Base-by-base conservation (phyloP, 2,888 invertebrate species). In the Drosophila borealis region DNA sequence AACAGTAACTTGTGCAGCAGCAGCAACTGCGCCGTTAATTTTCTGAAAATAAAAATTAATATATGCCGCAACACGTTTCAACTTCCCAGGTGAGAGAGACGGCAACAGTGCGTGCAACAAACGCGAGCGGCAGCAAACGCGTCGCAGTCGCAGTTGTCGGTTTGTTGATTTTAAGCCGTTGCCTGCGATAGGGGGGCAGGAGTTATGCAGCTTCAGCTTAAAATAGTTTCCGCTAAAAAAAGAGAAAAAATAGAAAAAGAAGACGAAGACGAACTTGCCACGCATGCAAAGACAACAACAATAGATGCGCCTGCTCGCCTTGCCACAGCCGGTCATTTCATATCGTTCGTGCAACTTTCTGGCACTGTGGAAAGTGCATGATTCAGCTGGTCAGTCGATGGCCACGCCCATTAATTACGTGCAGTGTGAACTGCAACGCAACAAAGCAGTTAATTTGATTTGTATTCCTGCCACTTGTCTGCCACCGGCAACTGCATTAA, bases 61-160 rank as follows among this genome's bases (percentile, higher is more conserved):
- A 85, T 89, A 89, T 90, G 89, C 89, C 64, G 81, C 74, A 80
- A 68, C 89, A 89, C 90, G 89, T 75, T 71, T 74, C 79, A 80
- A 68, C 80, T 81, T 77, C 75, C 73, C 74, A 59, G 42, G 55
- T 21, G 64, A 50, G 17, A n/a, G 29, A 56, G 33, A 55, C 6
- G 37, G 33, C 46, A 54, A 36, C 6, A 19, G 44, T 4, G 36
- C 4, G 13, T 10, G 21, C 1, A 25, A 14, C 6, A 33, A 45
- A 11, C n/a, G n/a, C n/a, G 19, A 14, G 33, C 10, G 46, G 10
- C 10, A 19, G 33, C 4, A 11, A 13, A n/a, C 10, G 39, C 29
- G 29, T 29, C 29, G 29, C 29, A 8, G 25, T 29, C 25, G 25
- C 25, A 29, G 19, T 9, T 8, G 61, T 49, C 50, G 63, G 68